Evolutionary conservation across 2,888 invertebrate species (phyloP).

Genomic region (Autographa gamma): DNA sequence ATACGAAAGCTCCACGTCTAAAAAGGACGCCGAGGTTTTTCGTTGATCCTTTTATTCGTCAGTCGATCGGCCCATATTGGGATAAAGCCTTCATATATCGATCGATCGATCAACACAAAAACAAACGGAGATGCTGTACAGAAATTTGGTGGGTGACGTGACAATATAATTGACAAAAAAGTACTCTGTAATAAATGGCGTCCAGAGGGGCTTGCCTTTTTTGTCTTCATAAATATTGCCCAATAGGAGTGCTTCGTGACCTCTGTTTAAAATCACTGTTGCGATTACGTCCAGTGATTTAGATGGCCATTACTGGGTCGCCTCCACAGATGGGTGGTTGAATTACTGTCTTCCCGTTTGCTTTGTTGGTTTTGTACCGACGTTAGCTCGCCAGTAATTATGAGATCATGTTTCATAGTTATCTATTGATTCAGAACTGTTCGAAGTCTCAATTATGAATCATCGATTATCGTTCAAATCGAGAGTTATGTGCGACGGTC

Average conservation of each 20-base stretch:
- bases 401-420: constrained; percentile 86
- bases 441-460: constrained; percentile 84
- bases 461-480: constrained; percentile 79
- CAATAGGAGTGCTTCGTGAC: constrained; percentile 83
- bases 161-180: constrained; percentile 77
- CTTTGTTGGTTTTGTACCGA: constrained; percentile 83
- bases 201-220: constrained; percentile 71
- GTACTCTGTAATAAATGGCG: constrained; percentile 72
- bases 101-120: constrained; percentile 65
- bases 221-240: constrained; percentile 80
- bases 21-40: constrained; percentile 65
- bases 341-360: constrained; percentile 82
- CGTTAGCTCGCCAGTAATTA: constrained; percentile 81
- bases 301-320: constrained; percentile 82
- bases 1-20: constrained; percentile 66
- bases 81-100: constrained; percentile 62
- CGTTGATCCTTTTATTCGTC: constrained; percentile 60
- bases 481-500: constrained; percentile 78
- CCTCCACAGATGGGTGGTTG: constrained; percentile 82
- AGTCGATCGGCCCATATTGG: constrained; percentile 60
- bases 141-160: constrained; percentile 70
- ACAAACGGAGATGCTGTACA: constrained; percentile 65
- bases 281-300: constrained; percentile 85
- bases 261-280: constrained; percentile 83
- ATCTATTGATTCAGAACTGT: constrained; percentile 85